Base-by-base conservation (phyloP, 2,113 vertebrate species). In the Mormoops blainvillei region DNA sequence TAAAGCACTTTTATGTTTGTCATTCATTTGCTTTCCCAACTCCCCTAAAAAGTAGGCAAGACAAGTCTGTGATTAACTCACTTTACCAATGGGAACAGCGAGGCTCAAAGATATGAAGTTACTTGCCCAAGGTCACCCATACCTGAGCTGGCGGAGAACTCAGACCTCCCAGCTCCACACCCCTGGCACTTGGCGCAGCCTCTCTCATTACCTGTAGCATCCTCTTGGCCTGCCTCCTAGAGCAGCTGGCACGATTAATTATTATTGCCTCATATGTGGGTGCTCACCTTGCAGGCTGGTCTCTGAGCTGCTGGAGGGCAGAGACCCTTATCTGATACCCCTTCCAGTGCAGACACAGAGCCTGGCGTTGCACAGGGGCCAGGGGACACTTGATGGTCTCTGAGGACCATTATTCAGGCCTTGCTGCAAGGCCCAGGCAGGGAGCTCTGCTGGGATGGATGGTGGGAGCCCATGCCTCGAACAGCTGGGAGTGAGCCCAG, bases 91-190 rank as follows among this genome's bases (percentile, higher is more conserved):
- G 58, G 76, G 76, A 41, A 84, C 15, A 74, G 6, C 3, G 61
- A 94, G 84, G 76, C 16, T 76, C 48, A 45, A 63, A 52, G 67
- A 58, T 1, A 0, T 2, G 18, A 87, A 77, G 73, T 63, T 14
- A 80, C 38, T 19, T 76, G 89, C 28, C 38, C 36, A 63, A 41
- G 67, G 38, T 82, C 36, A 56, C 52, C 93, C 41, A n/a, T 1
- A 10, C 38, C 52, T 2, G 31, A 73, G 80, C 41, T 28, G 20
- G n/a, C 16, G 1, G 3, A 80, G 83, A 70, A 61, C n/a, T 61
- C n/a, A 3, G 19, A 12, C 38, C 38, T 41, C n/a, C 26, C 1
- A 3, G 58, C 31, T 70, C 26, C 50, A 28, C 0, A 0, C 2
- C 10, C 31, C 6, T 26, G 48, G n/a, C 38, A 6, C 38, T 52